phyloP scores from a whole-genome alignment of 2,113 vertebrate species.

The Upupa epops region DNA sequence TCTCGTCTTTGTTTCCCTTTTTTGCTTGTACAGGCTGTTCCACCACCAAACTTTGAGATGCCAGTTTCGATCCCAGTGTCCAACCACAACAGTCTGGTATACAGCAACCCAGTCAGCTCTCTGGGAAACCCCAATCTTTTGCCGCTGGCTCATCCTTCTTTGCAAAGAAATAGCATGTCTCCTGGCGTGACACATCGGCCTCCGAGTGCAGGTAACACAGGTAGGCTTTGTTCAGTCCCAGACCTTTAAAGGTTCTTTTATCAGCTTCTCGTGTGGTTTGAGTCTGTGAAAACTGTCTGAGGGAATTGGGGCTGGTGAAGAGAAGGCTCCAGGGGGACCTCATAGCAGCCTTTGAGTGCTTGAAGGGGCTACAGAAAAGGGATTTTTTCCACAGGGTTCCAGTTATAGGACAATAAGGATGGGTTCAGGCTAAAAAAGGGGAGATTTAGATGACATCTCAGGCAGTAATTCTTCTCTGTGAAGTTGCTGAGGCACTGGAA shows the following conservation, averaged over 20 bases:
- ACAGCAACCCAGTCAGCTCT: conserved; percentile 92
- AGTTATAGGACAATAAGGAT: too few species aligned
- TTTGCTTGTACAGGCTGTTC: conserved; percentile 85
- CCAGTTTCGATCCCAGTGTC: conserved; percentile 97
- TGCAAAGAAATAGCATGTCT: conserved; percentile 99
- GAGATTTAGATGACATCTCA: too few species aligned
- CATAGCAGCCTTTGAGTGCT: too few species aligned
- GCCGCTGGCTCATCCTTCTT: conserved; percentile 93
- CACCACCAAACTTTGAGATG: conserved; percentile 98
- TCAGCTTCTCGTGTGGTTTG: neutral
- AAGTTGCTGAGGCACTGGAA: too few species aligned
- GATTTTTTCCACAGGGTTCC: too few species aligned
- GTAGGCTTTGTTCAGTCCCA: conserved; percentile 38
- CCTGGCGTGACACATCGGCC: conserved; percentile 95
- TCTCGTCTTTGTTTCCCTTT: conserved; percentile 48
- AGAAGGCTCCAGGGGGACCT: too few species aligned
- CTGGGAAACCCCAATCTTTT: conserved; percentile 97
- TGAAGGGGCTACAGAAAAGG: too few species aligned
- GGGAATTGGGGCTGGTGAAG: too few species aligned
- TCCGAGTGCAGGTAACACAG: conserved; percentile 96
- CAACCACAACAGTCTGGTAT: conserved; percentile 96
- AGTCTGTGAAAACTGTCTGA: too few species aligned
- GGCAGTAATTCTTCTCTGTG: too few species aligned
- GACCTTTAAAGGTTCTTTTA: neutral
- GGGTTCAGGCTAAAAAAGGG: too few species aligned